Base-by-base conservation (phyloP, 2,797 vertebrate species). In the Brachyrhaphis roseni region DNA sequence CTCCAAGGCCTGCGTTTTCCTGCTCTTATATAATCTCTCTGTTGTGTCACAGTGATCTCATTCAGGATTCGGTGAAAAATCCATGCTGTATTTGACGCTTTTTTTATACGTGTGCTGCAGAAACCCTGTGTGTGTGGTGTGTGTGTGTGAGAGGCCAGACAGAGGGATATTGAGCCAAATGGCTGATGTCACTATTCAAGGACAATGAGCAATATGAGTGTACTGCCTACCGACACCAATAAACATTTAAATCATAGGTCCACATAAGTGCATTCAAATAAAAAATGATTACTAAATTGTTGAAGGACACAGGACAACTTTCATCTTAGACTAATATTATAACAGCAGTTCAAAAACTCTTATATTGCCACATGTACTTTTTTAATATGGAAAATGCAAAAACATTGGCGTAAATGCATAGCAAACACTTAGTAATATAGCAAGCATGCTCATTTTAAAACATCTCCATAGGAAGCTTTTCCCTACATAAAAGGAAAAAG, bases 11-110 rank as follows among this genome's bases (percentile, higher is more conserved):
- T 5, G 31, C 75, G 68, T 36, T 62, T 80, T 36, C 28, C 66
- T 45, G 77, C 82, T 23, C 66, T 89, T 87, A 89, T 89, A 87
- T 87, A 88, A 91, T 83, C 83, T 83, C 81, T 82, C 74, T 83
- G 80, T 88, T 81, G 83, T 83, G 88, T 78, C 75, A 80, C 47
- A 78, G 77, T 57, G 13, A 82, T 87, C 82, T 84, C 86, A 90
- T 89, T 86, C 83, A 87, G 53, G 62, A 59, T 66, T 71, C 26
- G 26, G 71, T 73, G 75, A 81, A 76, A 81, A 80, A 89, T 86
- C 77, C 82, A 78, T 34, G 71, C 59, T 84, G 43, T 77, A 3
- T 66, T 77, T 80, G 39, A 71, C 36, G 49, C 81, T 36, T 84
- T 46, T 34, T 45, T 28, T 46, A 46, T 12, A 16, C 4, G 15